phyloP scores from a whole-genome alignment of 2,113 vertebrate genomes.

The Hiodon tergisus region DNA sequence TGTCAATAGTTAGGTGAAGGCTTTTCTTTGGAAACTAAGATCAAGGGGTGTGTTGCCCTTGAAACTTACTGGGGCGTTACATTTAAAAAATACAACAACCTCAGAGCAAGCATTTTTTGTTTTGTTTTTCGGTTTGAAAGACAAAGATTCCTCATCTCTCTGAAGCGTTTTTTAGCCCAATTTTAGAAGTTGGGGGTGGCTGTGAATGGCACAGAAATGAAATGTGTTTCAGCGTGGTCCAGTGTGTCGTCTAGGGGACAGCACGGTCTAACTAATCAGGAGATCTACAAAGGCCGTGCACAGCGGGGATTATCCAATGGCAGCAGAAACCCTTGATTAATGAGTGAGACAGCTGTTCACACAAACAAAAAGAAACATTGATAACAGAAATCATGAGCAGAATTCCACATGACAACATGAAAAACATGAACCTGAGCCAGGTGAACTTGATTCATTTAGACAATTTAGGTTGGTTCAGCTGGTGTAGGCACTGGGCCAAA shows the following conservation, averaged over 20 bases:
- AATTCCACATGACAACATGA: too few relatives aligned
- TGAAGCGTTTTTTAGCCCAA: neutral
- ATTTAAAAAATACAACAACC: neutral
- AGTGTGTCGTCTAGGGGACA: neutral
- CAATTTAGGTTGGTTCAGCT: too few relatives aligned
- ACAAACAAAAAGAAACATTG: too few relatives aligned
- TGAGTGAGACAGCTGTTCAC: too few relatives aligned
- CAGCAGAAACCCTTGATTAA: neutral
- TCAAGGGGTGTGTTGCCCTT: conserved; percentile 36
- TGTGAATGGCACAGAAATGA: neutral
- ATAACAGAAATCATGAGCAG: too few relatives aligned
- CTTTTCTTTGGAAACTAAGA: conserved; percentile 27
- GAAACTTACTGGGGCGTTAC: conserved; percentile 25
- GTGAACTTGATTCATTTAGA: too few relatives aligned
- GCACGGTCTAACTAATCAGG: neutral
- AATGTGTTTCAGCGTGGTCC: conserved; percentile 9
- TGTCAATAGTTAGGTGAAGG: conserved; percentile 16
- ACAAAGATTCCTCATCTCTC: conserved; percentile 19
- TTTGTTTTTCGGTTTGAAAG: conserved; percentile 4
- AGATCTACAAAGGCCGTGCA: neutral
- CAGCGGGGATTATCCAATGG: neutral
- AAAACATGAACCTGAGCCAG: too few relatives aligned
- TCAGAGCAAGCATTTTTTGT: neutral
- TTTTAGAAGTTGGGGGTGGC: neutral
- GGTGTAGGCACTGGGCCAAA: too few relatives aligned